These are phyloP conservation scores for Parotia lawesii DNA, from an alignment of 2,113 vertebrate genomes.

Conservation along the genomic window DNA sequence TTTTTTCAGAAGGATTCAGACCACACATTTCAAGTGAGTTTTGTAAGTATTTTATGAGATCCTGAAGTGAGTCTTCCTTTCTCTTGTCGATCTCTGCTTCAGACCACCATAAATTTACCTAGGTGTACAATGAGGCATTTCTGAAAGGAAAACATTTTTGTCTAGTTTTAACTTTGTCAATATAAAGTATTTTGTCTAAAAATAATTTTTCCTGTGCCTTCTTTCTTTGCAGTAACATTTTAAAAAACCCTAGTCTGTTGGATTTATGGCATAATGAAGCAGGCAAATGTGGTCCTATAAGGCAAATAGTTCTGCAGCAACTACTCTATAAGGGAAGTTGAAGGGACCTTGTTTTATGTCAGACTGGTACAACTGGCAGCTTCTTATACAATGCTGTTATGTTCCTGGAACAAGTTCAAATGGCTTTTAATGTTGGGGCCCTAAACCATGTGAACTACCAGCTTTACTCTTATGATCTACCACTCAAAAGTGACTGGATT, in stretches of 20 bases:
- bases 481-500: neutral
- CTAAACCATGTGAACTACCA: neutral
- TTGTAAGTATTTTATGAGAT: neutral
- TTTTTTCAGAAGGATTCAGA: neutral
- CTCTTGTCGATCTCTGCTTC: neutral
- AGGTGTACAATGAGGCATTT: neutral
- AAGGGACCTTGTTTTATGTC: constrained; percentile 16
- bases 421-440: neutral
- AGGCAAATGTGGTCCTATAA: neutral
- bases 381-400: neutral
- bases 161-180: neutral
- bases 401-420: neutral
- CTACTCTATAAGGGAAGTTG: neutral
- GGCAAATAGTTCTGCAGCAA: neutral
- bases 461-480: neutral
- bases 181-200: neutral
- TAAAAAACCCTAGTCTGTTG: neutral
- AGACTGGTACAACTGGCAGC: neutral
- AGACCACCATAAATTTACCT: neutral
- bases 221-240: neutral
- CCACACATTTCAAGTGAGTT: neutral
- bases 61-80: neutral
- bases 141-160: neutral
- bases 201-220: neutral
- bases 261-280: neutral